A percentile compares a stretch with the other conserved stretches of the same genome.
Conservation (phyloP, 2,113 vertebrate species). For the Haplochromis vanheusdeni region DNA sequence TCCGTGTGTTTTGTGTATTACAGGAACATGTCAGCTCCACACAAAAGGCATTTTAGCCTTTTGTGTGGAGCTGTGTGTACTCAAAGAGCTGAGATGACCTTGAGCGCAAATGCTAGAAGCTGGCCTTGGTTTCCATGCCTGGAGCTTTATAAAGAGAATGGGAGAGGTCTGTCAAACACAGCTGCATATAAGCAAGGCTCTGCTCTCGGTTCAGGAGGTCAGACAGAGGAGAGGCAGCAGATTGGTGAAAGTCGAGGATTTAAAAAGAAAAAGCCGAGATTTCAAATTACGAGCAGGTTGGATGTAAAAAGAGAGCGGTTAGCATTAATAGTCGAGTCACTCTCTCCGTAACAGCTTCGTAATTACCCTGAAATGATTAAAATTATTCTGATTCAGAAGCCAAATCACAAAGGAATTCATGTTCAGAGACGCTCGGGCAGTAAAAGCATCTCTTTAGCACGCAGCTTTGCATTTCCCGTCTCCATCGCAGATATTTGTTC, state of each 20-base stretch:
- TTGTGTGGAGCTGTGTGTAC: background rate
- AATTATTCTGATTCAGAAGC: conserved; percentile 41
- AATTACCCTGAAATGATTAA: conserved; percentile 57
- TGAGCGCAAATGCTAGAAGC: conserved; percentile 19
- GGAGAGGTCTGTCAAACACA: conserved; percentile 8
- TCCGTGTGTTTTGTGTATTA: background rate
- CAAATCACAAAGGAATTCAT: conserved; percentile 42
- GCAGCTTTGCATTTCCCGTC: background rate
- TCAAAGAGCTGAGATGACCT: conserved; percentile 43
- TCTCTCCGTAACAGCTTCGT: conserved; percentile 10
- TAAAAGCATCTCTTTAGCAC: background rate
- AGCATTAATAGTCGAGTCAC: conserved; percentile 49
- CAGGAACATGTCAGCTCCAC: background rate
- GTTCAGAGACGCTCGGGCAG: conserved; percentile 27
- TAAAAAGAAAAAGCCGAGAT: background rate
- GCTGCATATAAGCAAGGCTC: background rate
- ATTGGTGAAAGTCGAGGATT: background rate
- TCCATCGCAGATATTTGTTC: conserved; percentile 18
- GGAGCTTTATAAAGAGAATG: conserved; percentile 30
- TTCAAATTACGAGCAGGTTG: background rate
- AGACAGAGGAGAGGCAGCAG: background rate
- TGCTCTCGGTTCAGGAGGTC: background rate
- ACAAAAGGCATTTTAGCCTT: background rate
- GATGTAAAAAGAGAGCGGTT: background rate
- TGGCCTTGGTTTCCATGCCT: conserved; percentile 24